Evolutionary conservation across 2,797 vertebrate genomes (phyloP).

Genomic region (Loriculus beryllinus): DNA sequence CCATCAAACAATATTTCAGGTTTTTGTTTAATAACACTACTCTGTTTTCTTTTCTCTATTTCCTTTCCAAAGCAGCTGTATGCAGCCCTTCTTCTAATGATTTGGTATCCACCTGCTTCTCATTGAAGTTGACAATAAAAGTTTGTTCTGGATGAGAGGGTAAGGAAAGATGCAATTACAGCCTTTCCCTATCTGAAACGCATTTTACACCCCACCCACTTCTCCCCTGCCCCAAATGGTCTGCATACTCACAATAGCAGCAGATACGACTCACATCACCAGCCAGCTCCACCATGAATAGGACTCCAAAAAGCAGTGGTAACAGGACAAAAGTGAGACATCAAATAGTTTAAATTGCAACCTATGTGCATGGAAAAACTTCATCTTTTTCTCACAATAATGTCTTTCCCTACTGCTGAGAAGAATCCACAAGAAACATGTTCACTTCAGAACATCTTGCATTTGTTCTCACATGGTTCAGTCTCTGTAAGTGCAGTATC

Average conservation of each 20-base stretch:
- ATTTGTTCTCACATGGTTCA: not conserved
- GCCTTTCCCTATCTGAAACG: not conserved
- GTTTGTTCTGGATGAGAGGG: not conserved
- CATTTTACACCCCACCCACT: not conserved
- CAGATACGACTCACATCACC: not conserved
- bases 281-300: not conserved
- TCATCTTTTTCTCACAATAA: not conserved
- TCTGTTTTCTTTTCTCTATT: not conserved
- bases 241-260: not conserved
- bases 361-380: not conserved
- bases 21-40: not conserved
- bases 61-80: slow-evolving; percentile 20
- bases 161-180: not conserved
- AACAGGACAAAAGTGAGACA: not conserved
- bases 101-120: slow-evolving; percentile 17
- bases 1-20: not conserved
- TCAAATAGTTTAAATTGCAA: not conserved
- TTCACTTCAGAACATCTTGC: not conserved
- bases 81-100: not conserved
- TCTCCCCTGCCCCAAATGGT: not conserved
- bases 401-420: not conserved
- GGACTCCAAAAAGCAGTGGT: not conserved
- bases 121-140: slow-evolving; percentile 8
- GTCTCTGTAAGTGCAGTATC: not conserved
- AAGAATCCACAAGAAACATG: not conserved